Conservation (phyloP, 1,140 invertebrate species). For the Ceratina japonica region DNA sequence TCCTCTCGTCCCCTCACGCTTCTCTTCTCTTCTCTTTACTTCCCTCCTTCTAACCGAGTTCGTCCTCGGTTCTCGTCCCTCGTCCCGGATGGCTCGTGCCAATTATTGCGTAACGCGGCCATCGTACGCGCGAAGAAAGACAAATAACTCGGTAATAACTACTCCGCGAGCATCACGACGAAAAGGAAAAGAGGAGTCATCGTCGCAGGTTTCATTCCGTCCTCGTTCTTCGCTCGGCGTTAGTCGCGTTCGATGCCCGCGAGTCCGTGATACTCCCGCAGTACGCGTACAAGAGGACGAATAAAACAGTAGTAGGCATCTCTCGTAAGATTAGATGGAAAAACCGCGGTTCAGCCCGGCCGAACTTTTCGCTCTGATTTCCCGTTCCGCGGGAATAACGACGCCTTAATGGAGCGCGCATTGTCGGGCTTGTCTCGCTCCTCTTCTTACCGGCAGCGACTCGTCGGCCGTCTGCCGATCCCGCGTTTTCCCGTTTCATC, state of each 20-base stretch:
- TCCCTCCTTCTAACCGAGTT: not conserved
- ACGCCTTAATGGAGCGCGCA: slow-evolving; percentile 10
- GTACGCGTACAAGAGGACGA: not conserved
- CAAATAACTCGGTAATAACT: slow-evolving; percentile 36
- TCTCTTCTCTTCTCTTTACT: not conserved
- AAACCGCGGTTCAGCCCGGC: not conserved
- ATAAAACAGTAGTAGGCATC: slow-evolving; percentile 13
- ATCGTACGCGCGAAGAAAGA: slow-evolving; percentile 1
- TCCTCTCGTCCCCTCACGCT: slow-evolving; percentile 9
- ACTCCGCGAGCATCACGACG: not conserved
- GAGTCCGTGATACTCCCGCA: not conserved
- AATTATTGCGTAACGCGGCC: slow-evolving; percentile 49
- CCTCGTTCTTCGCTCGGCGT: too few relatives aligned
- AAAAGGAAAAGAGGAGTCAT: not conserved
- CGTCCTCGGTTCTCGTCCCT: not conserved
- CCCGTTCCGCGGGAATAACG: not conserved
- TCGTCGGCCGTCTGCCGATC: too few relatives aligned
- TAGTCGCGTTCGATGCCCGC: too few relatives aligned
- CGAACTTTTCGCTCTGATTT: slow-evolving; percentile 27
- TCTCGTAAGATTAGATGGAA: slow-evolving; percentile 21
- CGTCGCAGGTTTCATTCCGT: not conserved
- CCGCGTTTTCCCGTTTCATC: not conserved
- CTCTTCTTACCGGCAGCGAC: not conserved
- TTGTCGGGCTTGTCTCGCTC: not conserved
- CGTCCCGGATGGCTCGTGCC: not conserved